phyloP scores from a whole-genome alignment of 1,140 invertebrate genomes.

The Lepidurus arcticus region DNA sequence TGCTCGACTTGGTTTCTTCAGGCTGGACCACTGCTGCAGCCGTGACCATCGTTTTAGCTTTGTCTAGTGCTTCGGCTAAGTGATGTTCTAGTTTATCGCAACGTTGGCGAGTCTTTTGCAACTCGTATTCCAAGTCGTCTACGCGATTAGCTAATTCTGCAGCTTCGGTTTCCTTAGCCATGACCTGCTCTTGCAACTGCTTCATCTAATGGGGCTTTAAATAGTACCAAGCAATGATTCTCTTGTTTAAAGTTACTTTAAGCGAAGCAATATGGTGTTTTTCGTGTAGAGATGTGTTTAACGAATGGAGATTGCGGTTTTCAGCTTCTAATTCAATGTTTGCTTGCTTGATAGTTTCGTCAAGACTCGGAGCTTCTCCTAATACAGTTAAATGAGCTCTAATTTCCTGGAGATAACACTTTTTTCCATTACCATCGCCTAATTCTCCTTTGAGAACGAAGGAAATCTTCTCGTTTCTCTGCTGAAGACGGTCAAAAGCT shows the following conservation, averaged over 20 bases:
- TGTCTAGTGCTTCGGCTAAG: constrained; percentile 80
- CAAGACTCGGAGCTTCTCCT: constrained; percentile 63
- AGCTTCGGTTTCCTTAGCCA: constrained; percentile 84
- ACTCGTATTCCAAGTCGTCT: constrained; percentile 90
- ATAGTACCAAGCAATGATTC: not conserved
- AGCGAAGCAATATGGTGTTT: constrained; percentile 86
- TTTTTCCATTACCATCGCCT: constrained; percentile 52
- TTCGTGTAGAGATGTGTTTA: constrained; percentile 88
- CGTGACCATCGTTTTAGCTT: constrained; percentile 73
- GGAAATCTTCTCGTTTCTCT: constrained; percentile 87
- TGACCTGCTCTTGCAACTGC: constrained; percentile 83
- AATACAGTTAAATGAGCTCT: not conserved
- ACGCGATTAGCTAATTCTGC: constrained; percentile 93
- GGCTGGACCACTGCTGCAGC: constrained; percentile 46
- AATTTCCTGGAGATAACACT: not conserved
- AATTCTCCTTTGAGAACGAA: constrained; percentile 76
- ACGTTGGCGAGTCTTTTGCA: constrained; percentile 76
- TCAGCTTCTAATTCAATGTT: constrained; percentile 83
- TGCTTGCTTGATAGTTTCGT: constrained; percentile 72
- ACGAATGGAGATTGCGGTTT: constrained; percentile 82
- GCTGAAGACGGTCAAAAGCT: constrained; percentile 89
- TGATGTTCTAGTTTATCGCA: constrained; percentile 89
- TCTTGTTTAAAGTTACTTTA: constrained; percentile 51
- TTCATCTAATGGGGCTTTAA: constrained; percentile 56
- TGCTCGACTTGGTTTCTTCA: not conserved